Base-by-base conservation (phyloP, 2,888 invertebrate genomes). In the Euproctis similis region DNA sequence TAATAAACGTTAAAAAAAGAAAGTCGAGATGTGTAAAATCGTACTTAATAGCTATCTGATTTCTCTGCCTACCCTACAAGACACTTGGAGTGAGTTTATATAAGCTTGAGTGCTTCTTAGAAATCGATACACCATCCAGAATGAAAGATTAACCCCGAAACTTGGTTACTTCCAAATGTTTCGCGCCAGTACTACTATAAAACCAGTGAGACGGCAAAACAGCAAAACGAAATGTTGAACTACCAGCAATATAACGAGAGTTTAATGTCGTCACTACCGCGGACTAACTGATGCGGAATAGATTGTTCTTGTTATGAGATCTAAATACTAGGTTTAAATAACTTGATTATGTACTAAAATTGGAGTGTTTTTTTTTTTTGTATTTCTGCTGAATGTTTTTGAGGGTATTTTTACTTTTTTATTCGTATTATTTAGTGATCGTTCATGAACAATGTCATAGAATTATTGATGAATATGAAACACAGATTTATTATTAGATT, bases 181-280 rank as follows among this genome's bases (percentile, higher is more conserved):
- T 40, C n/a, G 26, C 28, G 14, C 19, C 26, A 39, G n/a, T n/a
- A n/a, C n/a, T n/a, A n/a, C n/a, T n/a, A n/a, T 24, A 24, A 28
- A 40, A 24, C 36, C 40, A 46, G 53, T 52, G 41, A 45, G 38
- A 40, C 39, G 37, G 46, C 38, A 45, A 49, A 51, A 14, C 48
- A 42, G 48, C 45, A 50, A 28, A 33, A 45, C 52, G 52, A 47
- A 49, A 48, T 39, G 49, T 42, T 50, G 47, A 59, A 54, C 57
- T 46, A 36, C n/a, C n/a, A n/a, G n/a, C n/a, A 39, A 38, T 47
- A 51, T 59, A 59, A 59, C 59, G 59, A 59, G 57, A 54, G 46
- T 59, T 59, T 59, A 59, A 59, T 59, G 59, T 59, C 52, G 54
- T 55, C 28, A 27, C 35, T 21, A 41, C 42, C 25, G 36, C 16